Base-by-base conservation (phyloP, 1,140 invertebrate genomes). In the Drosophila quadrilineata region DNA sequence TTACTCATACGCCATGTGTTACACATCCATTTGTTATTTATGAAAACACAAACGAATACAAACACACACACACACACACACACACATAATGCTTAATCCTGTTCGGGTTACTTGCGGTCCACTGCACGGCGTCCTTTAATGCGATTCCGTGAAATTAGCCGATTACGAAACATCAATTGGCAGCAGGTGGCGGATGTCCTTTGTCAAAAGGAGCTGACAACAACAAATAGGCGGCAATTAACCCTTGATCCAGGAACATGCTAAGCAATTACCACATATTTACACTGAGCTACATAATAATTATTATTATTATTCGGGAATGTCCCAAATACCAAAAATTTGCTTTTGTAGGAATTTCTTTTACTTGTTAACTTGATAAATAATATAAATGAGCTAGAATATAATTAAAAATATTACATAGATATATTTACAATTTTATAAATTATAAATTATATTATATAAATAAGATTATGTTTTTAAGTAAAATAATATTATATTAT, bases 11-110 rank as follows among this genome's bases (percentile, higher is more conserved):
- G 57, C 43, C 72, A 56, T 53, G 70, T 66, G 60, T 45, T 36
- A 46, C 70, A 33, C 28, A 21, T 14, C 6, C 43, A 84, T 82
- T 82, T 85, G 38, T 49, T 84, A 82, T 82, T 82, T 67, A 82
- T 84, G 59, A 85, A 74, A 53, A 45, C 38, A 9, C 35, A 8
- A 1, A 6, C 14, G 2, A 14, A n/a, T 21, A 24, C 10, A 16
- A n/a, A n/a, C n/a, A n/a, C n/a, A n/a, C n/a, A n/a, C n/a, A n/a
- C n/a, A n/a, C n/a, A n/a, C n/a, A n/a, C n/a, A n/a, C n/a, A n/a
- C n/a, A n/a, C n/a, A n/a, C n/a, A n/a, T n/a, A n/a, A n/a, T n/a
- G n/a, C 10, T 33, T 41, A 49, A 65, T 52, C 29, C 46, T 10
- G 29, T n/a, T 8, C 36, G 16, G 22, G 28, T 59, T 41, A 46